Conservation (phyloP, 1,140 invertebrate genomes). For the Camponotus pennsylvanicus region DNA sequence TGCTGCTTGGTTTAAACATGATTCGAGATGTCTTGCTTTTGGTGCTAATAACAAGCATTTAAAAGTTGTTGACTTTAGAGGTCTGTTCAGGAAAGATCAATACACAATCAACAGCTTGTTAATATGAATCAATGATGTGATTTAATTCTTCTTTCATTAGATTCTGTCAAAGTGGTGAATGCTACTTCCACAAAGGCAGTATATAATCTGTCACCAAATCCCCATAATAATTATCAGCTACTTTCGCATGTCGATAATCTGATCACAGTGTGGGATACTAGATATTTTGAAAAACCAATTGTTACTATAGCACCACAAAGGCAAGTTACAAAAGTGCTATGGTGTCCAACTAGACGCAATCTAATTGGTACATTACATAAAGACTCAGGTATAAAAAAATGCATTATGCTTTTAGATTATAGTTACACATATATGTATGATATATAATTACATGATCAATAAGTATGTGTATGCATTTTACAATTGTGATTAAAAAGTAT, state of each 20-base stretch:
- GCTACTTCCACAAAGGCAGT: conserved; percentile 94
- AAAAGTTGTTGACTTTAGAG: conserved; percentile 96
- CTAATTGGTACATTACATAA: conserved; percentile 91
- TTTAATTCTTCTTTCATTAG: conserved; percentile 82
- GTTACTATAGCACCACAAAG: conserved; percentile 90
- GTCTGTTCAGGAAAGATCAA: conserved; percentile 84
- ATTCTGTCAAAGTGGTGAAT: conserved; percentile 90
- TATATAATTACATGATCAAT: neutral
- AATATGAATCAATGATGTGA: conserved; percentile 30
- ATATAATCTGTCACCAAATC: conserved; percentile 92
- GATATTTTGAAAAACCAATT: conserved; percentile 95
- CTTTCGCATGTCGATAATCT: conserved; percentile 94
- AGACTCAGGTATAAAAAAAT: conserved; percentile 86
- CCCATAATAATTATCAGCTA: conserved; percentile 91
- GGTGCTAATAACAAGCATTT: conserved; percentile 96
- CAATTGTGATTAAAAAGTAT: neutral
- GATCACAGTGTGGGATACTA: conserved; percentile 95
- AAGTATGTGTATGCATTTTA: neutral
- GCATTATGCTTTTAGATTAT: neutral
- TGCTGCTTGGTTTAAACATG: conserved; percentile 93
- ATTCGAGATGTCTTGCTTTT: conserved; percentile 91
- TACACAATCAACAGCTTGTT: neutral
- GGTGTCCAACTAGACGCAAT: conserved; percentile 96
- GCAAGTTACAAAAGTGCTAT: conserved; percentile 91
- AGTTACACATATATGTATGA: neutral